Percentiles rank a stretch among this genome's conserved stretches.
Conservation (phyloP, 92 coral and sea anemone species). For the Palythoa grandis region DNA sequence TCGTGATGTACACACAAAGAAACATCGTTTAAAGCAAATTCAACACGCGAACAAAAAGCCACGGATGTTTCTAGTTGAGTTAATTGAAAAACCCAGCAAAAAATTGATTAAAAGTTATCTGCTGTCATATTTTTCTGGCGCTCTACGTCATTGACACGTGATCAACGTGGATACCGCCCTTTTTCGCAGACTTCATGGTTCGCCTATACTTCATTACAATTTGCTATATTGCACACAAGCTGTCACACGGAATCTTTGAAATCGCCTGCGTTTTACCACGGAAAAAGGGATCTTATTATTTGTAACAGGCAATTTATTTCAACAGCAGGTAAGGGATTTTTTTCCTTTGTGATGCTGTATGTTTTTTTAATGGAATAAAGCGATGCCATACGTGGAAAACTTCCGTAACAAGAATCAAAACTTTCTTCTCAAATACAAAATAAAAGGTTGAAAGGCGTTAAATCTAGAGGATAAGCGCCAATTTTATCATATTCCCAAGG, state of each 20-base stretch:
- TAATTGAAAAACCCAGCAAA: background rate
- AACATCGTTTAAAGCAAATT: background rate
- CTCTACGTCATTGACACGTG: conserved; percentile 33
- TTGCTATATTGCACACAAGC: background rate
- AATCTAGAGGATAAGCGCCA: background rate
- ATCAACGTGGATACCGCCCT: conserved; percentile 31
- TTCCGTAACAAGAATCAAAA: background rate
- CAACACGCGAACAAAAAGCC: background rate
- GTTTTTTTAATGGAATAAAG: background rate
- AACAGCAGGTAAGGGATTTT: background rate
- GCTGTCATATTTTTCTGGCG: background rate
- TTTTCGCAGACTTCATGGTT: conserved; percentile 26
- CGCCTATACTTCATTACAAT: conserved; percentile 27
- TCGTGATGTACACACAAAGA: background rate
- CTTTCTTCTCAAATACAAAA: background rate
- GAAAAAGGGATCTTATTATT: background rate
- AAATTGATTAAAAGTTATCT: background rate
- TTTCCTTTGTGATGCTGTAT: background rate
- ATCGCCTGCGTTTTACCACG: conserved; percentile 12
- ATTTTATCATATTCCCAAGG: background rate
- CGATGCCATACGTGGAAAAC: background rate
- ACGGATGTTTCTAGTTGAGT: background rate
- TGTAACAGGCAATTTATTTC: background rate
- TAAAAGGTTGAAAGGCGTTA: background rate
- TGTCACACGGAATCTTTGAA: conserved; percentile 11